These are phyloP conservation scores for Typhlichthys subterraneus DNA, from an alignment of 2,797 vertebrate species.

Conservation along the genomic window DNA sequence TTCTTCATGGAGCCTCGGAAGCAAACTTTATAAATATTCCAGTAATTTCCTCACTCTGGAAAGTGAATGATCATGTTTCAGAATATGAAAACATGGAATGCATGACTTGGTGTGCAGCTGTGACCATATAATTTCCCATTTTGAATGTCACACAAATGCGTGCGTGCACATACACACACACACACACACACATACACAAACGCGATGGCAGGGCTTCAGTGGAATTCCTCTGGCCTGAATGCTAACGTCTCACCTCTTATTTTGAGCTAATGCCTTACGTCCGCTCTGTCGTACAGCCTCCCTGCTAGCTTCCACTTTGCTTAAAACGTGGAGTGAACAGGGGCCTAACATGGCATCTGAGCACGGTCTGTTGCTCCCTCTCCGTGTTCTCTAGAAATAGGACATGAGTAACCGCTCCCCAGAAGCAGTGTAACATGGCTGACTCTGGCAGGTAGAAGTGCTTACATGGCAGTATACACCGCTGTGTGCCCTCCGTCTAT, in stretches of 20 bases:
- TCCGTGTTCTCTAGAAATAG: constrained; percentile 74
- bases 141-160: constrained; percentile 43
- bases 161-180: constrained; percentile 2
- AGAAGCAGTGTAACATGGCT: constrained; percentile 71
- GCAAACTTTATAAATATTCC: constrained; percentile 58
- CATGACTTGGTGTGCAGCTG: constrained; percentile 74
- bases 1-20: constrained; percentile 30
- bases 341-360: constrained; percentile 67
- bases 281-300: constrained; percentile 32
- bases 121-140: constrained; percentile 69
- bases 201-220: constrained; percentile 60
- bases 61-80: constrained; percentile 71
- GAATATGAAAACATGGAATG: constrained; percentile 74
- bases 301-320: constrained; percentile 57
- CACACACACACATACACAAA: constrained; percentile 41
- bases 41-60: constrained; percentile 63
- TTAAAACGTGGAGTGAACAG: constrained; percentile 72
- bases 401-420: constrained; percentile 75
- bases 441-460: constrained; percentile 73
- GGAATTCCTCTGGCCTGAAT: constrained; percentile 62
- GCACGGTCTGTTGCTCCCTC: constrained; percentile 68
- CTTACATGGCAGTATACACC: constrained; percentile 68
- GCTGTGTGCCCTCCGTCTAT: constrained; percentile 55
- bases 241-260: constrained; percentile 67
- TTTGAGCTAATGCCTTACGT: constrained; percentile 69